Conservation (phyloP, 1,140 invertebrate species). For the Drosophila kohkoa region DNA sequence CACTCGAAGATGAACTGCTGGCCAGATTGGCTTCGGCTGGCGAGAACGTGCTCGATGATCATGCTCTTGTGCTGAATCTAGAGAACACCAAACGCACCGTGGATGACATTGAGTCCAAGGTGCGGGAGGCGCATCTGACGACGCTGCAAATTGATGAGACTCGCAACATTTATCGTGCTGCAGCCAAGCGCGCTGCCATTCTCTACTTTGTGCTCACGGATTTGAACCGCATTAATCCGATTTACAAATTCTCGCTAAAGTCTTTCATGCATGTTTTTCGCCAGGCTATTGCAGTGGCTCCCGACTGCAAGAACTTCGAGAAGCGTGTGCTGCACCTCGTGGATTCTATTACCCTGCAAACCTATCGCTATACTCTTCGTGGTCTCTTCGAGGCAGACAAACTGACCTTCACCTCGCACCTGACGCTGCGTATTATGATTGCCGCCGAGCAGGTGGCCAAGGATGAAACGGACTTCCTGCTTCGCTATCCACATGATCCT, state of each 20-base stretch:
- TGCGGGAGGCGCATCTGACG: slow-evolving; percentile 93
- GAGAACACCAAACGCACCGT: slow-evolving; percentile 98
- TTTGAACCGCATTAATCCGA: slow-evolving; percentile 96
- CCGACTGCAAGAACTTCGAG: slow-evolving; percentile 88
- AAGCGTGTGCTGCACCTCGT: slow-evolving; percentile 92
- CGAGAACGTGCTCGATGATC: slow-evolving; percentile 95
- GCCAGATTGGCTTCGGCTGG: slow-evolving; percentile 94
- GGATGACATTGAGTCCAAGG: slow-evolving; percentile 95
- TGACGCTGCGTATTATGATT: slow-evolving; percentile 91
- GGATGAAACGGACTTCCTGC: slow-evolving; percentile 94
- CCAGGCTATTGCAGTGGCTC: slow-evolving; percentile 92
- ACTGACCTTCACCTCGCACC: slow-evolving; percentile 95
- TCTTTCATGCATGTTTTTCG: slow-evolving; percentile 97
- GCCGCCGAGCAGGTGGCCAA: slow-evolving; percentile 89
- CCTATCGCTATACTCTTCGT: slow-evolving; percentile 95
- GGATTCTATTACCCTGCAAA: slow-evolving; percentile 94
- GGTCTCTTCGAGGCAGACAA: slow-evolving; percentile 98
- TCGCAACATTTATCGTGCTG: slow-evolving; percentile 94
- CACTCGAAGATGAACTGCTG: slow-evolving; percentile 95
- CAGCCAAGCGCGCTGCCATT: slow-evolving; percentile 94
- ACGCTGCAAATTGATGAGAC: slow-evolving; percentile 95
- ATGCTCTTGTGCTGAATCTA: slow-evolving; percentile 95
- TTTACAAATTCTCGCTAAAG: slow-evolving; percentile 98
- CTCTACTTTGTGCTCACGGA: slow-evolving; percentile 98
- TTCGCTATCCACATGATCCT: slow-evolving; percentile 91